A percentile compares a stretch with the other conserved stretches of the same genome.
Evolutionary conservation across 2,888 invertebrate genomes (phyloP).

Genomic region (Eurois occulta): DNA sequence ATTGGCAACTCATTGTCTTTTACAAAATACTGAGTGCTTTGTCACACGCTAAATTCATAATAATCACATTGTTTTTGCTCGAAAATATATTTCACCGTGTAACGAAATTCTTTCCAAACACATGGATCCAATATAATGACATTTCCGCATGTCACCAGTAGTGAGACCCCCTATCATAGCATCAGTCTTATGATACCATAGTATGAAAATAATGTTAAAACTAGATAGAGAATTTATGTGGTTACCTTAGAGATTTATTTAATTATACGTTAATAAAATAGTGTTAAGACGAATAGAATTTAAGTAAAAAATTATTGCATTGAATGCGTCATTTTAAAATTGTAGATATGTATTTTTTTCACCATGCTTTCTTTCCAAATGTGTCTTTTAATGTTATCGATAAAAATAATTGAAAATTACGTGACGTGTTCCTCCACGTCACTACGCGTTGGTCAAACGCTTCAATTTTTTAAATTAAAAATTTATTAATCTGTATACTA

Average conservation of each 20-base stretch:
- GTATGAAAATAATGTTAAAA: conserved; percentile 75
- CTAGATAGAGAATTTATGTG: conserved; percentile 86
- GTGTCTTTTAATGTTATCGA: conserved; percentile 65
- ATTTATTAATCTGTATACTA: conserved; percentile 58
- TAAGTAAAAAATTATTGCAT: conserved; percentile 77
- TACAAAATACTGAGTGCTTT: not conserved
- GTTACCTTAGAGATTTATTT: conserved; percentile 83
- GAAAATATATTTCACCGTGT: conserved; percentile 36
- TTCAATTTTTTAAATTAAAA: conserved; percentile 58
- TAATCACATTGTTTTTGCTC: not conserved
- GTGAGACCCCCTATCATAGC: conserved; percentile 72
- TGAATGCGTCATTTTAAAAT: conserved; percentile 81
- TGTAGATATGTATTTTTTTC: conserved; percentile 70
- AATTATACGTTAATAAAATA: conserved; percentile 77
- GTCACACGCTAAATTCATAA: not conserved
- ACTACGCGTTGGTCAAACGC: conserved; percentile 46
- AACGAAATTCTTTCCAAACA: conserved; percentile 30
- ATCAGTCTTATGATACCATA: conserved; percentile 86
- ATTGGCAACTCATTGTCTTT: not conserved
- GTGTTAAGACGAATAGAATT: conserved; percentile 74
- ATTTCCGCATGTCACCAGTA: conserved; percentile 56
- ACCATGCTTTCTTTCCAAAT: conserved; percentile 70
- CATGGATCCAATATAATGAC: conserved; percentile 39
- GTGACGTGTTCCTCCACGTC: conserved; percentile 33
- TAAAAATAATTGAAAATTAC: conserved; percentile 52